Conservation (phyloP, 2,797 vertebrate species). For the Myotis myotis region DNA sequence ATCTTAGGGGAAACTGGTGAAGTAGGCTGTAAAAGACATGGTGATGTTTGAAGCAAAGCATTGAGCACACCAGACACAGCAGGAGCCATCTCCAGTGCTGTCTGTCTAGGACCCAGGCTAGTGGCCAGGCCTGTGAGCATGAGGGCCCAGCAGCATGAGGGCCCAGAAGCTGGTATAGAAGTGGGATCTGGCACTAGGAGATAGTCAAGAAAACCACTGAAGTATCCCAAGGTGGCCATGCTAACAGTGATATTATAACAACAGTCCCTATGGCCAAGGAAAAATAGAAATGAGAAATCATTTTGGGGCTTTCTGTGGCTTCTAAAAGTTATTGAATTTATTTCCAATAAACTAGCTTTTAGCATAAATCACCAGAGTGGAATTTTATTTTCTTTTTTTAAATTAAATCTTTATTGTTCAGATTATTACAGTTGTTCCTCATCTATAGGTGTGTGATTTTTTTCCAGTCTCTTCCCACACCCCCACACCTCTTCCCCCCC, state of each 20-base stretch:
- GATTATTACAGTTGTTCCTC: no score
- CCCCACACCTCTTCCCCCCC: no score
- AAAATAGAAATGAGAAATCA: not conserved
- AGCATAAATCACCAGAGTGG: not conserved
- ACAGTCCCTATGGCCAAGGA: not conserved
- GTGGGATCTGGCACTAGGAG: not conserved
- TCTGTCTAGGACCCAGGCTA: not conserved
- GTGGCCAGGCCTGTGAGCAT: not conserved
- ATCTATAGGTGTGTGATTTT: no score
- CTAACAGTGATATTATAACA: not conserved
- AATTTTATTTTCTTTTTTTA: no score
- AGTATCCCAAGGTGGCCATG: not conserved
- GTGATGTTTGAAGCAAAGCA: not conserved
- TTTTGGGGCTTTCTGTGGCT: not conserved
- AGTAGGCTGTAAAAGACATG: not conserved
- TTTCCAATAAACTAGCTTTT: not conserved
- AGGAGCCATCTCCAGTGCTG: not conserved
- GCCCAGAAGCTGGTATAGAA: not conserved
- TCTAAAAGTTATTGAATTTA: not conserved
- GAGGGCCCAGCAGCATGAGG: not conserved
- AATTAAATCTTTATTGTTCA: no score
- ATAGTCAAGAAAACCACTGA: not conserved
- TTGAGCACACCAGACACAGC: not conserved
- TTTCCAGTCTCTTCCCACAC: no score
- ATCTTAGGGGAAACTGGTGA: not conserved